These are phyloP conservation scores for Chondrosia reniformis DNA, from an alignment of 37 sponge, comb jelly and placozoan species.

Conservation along the genomic window DNA sequence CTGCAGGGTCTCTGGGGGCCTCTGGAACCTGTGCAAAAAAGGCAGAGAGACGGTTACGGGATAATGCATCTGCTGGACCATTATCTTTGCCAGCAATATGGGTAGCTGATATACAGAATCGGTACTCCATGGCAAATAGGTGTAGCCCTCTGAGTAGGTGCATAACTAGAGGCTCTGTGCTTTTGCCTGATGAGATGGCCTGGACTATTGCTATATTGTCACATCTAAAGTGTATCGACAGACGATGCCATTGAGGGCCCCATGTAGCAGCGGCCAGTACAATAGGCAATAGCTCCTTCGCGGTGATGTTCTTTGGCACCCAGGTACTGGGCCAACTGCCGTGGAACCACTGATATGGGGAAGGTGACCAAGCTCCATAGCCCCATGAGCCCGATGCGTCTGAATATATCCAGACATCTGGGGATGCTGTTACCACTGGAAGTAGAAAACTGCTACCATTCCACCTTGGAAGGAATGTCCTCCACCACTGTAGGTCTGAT, in stretches of 20 bases:
- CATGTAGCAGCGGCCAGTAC: background rate
- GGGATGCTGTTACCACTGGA: background rate
- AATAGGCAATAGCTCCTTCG: constrained; percentile 4
- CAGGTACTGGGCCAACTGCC: background rate
- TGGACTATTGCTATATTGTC: constrained; percentile 5
- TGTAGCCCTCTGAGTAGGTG: background rate
- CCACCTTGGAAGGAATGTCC: constrained; percentile 1
- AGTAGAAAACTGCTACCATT: constrained; percentile 22
- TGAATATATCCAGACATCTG: background rate
- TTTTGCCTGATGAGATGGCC: background rate
- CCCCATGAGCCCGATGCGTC: constrained; percentile 20
- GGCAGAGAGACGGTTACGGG: constrained; percentile 6
- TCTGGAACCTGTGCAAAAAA: constrained; percentile 16
- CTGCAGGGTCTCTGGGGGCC: background rate
- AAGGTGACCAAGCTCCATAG: constrained; percentile 1
- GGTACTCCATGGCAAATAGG: background rate
- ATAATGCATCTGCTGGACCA: constrained; percentile 51
- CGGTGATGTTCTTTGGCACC: background rate
- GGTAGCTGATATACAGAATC: background rate
- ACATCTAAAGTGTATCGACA: background rate
- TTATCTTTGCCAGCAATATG: constrained; percentile 27
- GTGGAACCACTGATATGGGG: background rate
- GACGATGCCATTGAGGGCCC: background rate
- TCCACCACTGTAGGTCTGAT: constrained; percentile 35
- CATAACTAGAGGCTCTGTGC: constrained; percentile 6